Conservation (phyloP, 2,888 invertebrate species). For the Pristionchus arcanus region DNA sequence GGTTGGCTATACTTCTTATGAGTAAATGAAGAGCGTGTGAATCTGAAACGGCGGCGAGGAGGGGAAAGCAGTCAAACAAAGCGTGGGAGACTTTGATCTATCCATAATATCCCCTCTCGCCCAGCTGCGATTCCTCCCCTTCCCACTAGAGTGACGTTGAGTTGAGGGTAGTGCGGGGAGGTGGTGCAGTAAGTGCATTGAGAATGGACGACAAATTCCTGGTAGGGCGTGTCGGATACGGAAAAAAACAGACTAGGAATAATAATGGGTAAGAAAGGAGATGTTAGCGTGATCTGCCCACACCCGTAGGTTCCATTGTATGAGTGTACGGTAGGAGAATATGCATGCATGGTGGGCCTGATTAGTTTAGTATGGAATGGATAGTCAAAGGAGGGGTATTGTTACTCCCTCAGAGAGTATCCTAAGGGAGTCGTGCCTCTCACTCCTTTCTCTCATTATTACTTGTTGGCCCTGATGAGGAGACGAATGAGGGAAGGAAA, state of each 20-base stretch:
- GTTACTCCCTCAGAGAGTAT: not conserved
- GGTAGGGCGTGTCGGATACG: not conserved
- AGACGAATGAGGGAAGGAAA: not conserved
- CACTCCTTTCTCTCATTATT: constrained; percentile 2
- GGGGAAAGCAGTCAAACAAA: constrained; percentile 35
- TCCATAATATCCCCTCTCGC: not conserved
- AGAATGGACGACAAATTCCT: not conserved
- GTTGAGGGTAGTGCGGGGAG: not conserved
- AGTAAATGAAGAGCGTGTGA: constrained; percentile 47
- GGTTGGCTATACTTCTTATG: constrained; percentile 40
- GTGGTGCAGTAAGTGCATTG: not conserved
- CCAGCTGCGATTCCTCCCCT: not conserved
- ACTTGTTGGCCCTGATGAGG: constrained; percentile 40
- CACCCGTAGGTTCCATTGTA: not conserved
- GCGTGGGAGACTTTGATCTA: constrained; percentile 31
- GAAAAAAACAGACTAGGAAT: not conserved
- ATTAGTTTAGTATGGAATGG: constrained; percentile 42
- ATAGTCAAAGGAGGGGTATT: constrained; percentile 5
- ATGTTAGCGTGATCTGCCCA: not conserved
- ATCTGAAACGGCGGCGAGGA: constrained; percentile 24
- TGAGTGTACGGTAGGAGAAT: not conserved
- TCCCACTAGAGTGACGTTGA: not conserved
- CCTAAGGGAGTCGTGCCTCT: not conserved
- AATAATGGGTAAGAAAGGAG: not conserved
- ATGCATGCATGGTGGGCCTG: not conserved